Evolutionary conservation across 2,113 vertebrate genomes (phyloP).

Genomic region (Dasyprocta punctata): DNA sequence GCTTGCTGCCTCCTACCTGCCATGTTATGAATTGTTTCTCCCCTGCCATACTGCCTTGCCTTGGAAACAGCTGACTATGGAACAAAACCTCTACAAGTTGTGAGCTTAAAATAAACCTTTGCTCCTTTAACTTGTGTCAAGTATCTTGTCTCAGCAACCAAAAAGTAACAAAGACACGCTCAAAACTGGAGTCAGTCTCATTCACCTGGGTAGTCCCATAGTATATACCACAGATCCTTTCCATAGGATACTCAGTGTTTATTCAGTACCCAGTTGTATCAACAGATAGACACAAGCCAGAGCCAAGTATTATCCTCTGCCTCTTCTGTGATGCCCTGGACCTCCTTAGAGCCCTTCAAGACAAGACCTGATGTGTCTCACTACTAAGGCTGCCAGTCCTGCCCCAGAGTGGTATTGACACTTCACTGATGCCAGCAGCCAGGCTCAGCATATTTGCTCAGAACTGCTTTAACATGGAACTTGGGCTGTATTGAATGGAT

Average conservation of each 20-base stretch:
- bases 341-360: background rate
- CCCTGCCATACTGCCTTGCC: background rate
- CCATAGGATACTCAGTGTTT: background rate
- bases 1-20: background rate
- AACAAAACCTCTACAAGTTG: background rate
- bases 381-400: background rate
- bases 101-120: background rate
- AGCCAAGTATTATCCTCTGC: background rate
- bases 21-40: background rate
- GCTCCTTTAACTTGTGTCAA: background rate
- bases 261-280: background rate
- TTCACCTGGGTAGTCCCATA: background rate
- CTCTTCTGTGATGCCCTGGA: background rate
- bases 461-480: slow-evolving; percentile 52
- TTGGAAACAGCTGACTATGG: background rate
- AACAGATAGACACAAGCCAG: background rate
- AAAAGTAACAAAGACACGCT: background rate
- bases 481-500: slow-evolving; percentile 72
- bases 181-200: background rate
- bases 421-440: background rate
- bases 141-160: background rate
- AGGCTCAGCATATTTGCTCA: slow-evolving; percentile 22
- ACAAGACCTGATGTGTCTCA: background rate
- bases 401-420: background rate
- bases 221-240: background rate